Evolutionary conservation across 92 coral and sea anemone genomes (phyloP), one percentile per base, ranked within the genome.

Genomic region (Anthopleura xanthogrammica): DNA sequence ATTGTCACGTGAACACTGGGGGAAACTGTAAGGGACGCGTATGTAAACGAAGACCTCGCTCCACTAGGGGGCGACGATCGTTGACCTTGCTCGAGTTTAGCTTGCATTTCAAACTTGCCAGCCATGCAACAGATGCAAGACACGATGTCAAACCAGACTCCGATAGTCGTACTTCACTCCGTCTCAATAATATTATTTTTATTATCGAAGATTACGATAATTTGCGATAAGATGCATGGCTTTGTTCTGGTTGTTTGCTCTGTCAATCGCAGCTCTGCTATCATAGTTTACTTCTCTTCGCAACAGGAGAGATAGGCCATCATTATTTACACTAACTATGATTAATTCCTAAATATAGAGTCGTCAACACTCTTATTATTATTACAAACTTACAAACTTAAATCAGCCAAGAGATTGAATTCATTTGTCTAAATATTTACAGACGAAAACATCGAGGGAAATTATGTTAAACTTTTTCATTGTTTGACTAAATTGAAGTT

Each of bases 311-410:
- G 16, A 56, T 42, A 20, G 56, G 8, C 10, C 2, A 7, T 78
- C 42, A 62, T 40, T 81, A 60, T 81, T 70, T 65, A 70, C 68
- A 60, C 77, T 64, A 0, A 68, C 74, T 8, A 46, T 5, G 5
- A 9, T 52, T 12, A 57, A 48, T 81, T 48, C 12, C 65, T 75
- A 70, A 81, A 81, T 81, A 81, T 24, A 54, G 78, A 48, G 65
- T 77, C 84, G 84, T 81, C 84, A 81, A 50, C 84, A 50, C 74
- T 12, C 11, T 75, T 42, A 22, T 50, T 14, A 42, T 42, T 54
- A 75, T 43, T 43, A 79, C 16, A 50, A 19, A 81, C 36, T 17
- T 22, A 68, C 42, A 7, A 29, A 68, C 12, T 8, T 16, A 23
- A 68, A 29, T 68, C 29, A 68, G 12, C 14, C 74, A 10, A 68